Evolutionary conservation across 2,888 invertebrate genomes (phyloP), one percentile per base, ranked within the genome.

Genomic region (Lasioglossum leucozonium): DNA sequence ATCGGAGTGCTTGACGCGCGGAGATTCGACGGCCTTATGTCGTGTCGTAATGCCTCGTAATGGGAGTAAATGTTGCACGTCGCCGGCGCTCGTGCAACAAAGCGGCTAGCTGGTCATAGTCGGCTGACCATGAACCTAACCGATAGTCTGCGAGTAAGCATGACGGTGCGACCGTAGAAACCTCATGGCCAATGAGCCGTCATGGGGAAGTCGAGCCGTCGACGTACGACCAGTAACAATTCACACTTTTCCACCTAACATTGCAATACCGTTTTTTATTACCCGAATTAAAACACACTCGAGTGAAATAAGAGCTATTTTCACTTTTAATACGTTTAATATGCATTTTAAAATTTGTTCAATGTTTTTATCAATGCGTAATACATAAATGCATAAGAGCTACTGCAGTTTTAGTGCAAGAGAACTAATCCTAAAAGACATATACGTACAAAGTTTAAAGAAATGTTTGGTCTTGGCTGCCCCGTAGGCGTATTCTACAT

Each of bases 151-250:
- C 72, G 44, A 72, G 47, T 79, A 72, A 85, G 86, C 79, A 81
- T 86, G 86, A 86, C 86, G 76, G 11, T 69, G 81, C 81, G 78
- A 47, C 77, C 18, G 22, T 40, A 26, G 65, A 71, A 74, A 72
- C 76, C 72, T 72, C 76, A 34, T 58, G n/a, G 72, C 55, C 79
- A 85, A 86, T 82, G 86, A 82, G 78, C 79, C 86, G 69, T 86
- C 65, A 30, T 44, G 4, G 65, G 40, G 72, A 65, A 72, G 30
- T 67, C 8, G 44, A 62, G 47, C 26, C 10, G 73, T 77, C 81
- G 30, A 22, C 8, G 16, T 22, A 37, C 22, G 11, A 8, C 30
- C 67, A 16, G 11, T 16, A 34, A 42, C 73, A 44, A n/a, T 40
- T 40, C 51, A n/a, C 51, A 51, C 51, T 22, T 51, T 3, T 8